Conservation (phyloP, 2,113 vertebrate genomes). For the Chrysemys picta region DNA sequence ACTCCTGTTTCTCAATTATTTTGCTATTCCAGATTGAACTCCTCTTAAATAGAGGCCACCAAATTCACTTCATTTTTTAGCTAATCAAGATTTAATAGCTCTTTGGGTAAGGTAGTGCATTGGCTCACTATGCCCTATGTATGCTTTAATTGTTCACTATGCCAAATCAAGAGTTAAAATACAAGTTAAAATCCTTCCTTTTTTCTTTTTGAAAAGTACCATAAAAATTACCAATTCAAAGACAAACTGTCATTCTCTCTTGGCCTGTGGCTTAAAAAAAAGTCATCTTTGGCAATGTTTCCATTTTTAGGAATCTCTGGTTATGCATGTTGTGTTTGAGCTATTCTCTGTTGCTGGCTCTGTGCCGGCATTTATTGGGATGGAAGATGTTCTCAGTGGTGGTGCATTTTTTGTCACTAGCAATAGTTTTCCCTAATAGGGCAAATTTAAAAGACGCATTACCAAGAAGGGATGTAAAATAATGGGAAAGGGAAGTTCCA, state of each 20-base stretch:
- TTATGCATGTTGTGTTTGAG: constrained; percentile 54
- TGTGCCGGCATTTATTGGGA: constrained; percentile 50
- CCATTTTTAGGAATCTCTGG: constrained; percentile 49
- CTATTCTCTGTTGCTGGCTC: constrained; percentile 29
- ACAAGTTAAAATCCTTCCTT: not conserved
- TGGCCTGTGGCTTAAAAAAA: not conserved
- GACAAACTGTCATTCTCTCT: constrained; percentile 35
- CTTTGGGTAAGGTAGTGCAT: not conserved
- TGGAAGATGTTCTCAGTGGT: constrained; percentile 36
- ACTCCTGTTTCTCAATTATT: not conserved
- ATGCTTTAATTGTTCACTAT: not conserved
- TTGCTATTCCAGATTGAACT: not conserved
- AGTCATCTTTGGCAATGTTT: constrained; percentile 34
- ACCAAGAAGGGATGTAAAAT: constrained; percentile 64
- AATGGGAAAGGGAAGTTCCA: constrained; percentile 18
- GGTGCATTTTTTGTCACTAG: constrained; percentile 32
- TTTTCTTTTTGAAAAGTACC: not conserved
- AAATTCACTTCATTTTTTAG: not conserved
- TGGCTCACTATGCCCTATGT: not conserved
- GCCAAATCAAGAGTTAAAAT: not conserved
- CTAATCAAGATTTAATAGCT: not conserved
- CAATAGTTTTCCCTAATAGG: constrained; percentile 69
- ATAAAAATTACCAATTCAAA: constrained; percentile 15
- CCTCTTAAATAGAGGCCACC: not conserved
- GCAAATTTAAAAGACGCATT: constrained; percentile 41